A percentile compares a stretch with the other conserved stretches of the same genome.
These are phyloP conservation scores for Psittacula cyanocephala DNA, from an alignment of 2,113 vertebrate species.

Conservation along the genomic window DNA sequence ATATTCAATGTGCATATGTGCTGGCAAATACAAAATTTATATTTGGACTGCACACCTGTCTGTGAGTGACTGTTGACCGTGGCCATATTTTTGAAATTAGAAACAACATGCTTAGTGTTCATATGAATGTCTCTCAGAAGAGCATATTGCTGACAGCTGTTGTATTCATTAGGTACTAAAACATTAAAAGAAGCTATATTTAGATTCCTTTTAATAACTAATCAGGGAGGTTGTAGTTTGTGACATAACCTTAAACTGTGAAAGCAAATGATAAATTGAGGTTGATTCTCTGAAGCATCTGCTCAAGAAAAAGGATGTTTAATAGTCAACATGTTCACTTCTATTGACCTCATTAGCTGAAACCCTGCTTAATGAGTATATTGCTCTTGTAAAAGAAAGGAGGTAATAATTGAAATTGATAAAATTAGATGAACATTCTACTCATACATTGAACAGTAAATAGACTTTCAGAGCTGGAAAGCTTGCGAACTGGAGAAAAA, in stretches of 20 bases:
- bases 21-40: background rate
- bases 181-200: constrained; percentile 40
- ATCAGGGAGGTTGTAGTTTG: background rate
- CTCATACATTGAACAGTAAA: accelerated
- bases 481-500: background rate
- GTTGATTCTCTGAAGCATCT: background rate
- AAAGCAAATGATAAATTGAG: background rate
- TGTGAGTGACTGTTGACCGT: background rate
- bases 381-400: background rate
- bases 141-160: constrained; percentile 61
- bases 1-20: background rate
- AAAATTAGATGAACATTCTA: background rate
- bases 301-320: background rate
- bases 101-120: background rate
- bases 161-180: constrained; percentile 8
- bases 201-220: constrained; percentile 43
- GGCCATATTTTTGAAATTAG: constrained; percentile 33
- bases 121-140: constrained; percentile 17
- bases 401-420: background rate
- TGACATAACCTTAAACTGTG: constrained; percentile 25
- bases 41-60: constrained; percentile 53
- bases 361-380: background rate
- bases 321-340: background rate
- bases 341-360: background rate
- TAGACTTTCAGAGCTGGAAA: background rate